These are phyloP conservation scores for Myiagra hebetior DNA, from an alignment of 2,113 vertebrate genomes.

Conservation along the genomic window DNA sequence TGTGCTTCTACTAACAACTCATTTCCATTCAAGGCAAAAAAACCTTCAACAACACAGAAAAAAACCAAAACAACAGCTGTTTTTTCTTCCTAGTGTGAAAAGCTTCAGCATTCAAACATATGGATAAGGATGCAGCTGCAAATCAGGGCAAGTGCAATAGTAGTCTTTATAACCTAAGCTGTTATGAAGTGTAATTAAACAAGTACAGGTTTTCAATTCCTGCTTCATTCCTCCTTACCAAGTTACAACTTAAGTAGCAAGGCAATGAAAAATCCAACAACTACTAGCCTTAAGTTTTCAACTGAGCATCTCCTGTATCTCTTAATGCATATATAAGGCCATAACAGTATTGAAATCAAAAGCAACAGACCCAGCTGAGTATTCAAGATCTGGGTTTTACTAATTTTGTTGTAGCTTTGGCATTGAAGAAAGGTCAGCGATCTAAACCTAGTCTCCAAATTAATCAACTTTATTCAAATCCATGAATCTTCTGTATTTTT, in stretches of 20 bases:
- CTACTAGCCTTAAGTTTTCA: background rate
- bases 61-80: background rate
- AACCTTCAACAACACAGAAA: rapidly evolving
- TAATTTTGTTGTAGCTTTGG: background rate
- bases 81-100: background rate
- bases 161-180: background rate
- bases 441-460: background rate
- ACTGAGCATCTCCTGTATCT: background rate
- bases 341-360: background rate
- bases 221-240: background rate
- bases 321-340: background rate
- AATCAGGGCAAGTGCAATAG: background rate
- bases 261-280: background rate
- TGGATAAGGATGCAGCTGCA: background rate
- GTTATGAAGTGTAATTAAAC: background rate
- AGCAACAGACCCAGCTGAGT: background rate
- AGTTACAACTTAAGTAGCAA: background rate
- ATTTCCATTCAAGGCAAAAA: background rate
- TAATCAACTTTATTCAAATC: background rate
- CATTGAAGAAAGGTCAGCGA: background rate
- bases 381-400: background rate
- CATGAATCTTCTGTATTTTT: background rate
- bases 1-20: background rate
- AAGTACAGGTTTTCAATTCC: background rate
- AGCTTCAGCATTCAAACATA: background rate